Base-by-base conservation (phyloP, 2,888 invertebrate genomes). In the Heteromyza rotundicornis region DNA sequence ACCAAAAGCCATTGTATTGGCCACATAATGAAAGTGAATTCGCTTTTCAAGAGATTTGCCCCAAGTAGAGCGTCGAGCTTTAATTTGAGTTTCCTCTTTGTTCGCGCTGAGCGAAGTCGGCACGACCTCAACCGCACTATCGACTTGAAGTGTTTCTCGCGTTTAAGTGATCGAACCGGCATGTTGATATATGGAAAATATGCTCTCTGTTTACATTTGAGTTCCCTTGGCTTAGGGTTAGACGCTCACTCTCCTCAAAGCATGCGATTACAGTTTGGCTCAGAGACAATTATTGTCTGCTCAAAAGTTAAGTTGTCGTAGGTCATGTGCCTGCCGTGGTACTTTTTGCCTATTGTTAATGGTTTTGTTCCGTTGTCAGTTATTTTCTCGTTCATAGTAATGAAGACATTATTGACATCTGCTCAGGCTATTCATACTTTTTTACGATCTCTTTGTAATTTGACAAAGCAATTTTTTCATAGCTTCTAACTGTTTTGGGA, bases 41-140 rank as follows among this genome's bases (percentile, higher is more conserved):
- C 17, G 47, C 47, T 17, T 8, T 40, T 40, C n/a, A n/a, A 27
- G n/a, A n/a, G n/a, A n/a, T n/a, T n/a, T n/a, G n/a, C n/a, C n/a
- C 27, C 10, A 27, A 40, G 40, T 14, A n/a, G 40, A n/a, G 5
- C 40, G 40, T n/a, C 40, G 40, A 12, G 10, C 14, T 40, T 8
- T 8, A 7, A 40, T 3, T n/a, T 3, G 8, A 40, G 40, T n/a
- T 3, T 8, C 40, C 27, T 27, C 27, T 27, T 27, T 27, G 27
- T 10, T 10, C 27, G 27, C 7, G 27, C 10, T 27, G 40, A 40
- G 40, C 40, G 40, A 40, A 14, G 14, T 40, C 14, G 14, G 3
- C 40, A n/a, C n/a, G 47, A 16, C 12, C 14, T 12, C 14, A n/a
- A 63, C 64, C 54, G 64, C 22, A 35, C 63, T 67, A 67, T 62